Evolutionary conservation across 2,888 invertebrate genomes (phyloP), one percentile per base, ranked within the genome.

Genomic region (Synanthedon myopaeformis): DNA sequence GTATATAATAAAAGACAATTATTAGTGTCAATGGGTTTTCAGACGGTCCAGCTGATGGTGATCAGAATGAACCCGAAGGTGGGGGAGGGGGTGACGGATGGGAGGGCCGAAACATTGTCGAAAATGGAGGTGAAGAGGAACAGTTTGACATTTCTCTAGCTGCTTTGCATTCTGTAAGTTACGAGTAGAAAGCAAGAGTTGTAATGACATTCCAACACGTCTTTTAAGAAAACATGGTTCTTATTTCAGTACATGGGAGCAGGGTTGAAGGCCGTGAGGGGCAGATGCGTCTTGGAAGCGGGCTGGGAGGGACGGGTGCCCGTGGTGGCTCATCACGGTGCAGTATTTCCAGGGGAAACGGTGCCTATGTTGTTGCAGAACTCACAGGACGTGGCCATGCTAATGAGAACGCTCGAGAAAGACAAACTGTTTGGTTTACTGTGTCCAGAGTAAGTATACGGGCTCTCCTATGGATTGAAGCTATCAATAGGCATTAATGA

Each of bases 321-420:
- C 2, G 78, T 66, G 57, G 57, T 70, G 58, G 75, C 75, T 51
- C 82, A 82, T 64, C 75, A 72, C 56, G 76, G 78, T 41, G 72
- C 74, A 42, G 79, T 88, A 64, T 88, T 87, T 69, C 88, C 88
- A 1, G 88, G 88, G 8, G 87, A 88, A 71, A 81, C 77, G 0
- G 80, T 88, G 61, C 88, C 88, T 57, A 76, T 88, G 80, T 65
- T 85, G 61, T 67, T 86, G 59, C 63, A 67, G 19, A 61, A 74
- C 59, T 55, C 61, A 0, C 61, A 64, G 48, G 78, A 80, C 57
- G 70, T 71, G 2, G 58, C 57, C 11, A 50, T 72, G n/a, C 63
- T 80, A 10, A 55, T 60, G 1, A 52, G 59, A 3, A 70, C 72
- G 49, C 70, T 85, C 51, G 58, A 61, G 3, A 54, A 63, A 1